Evolutionary conservation across 2,797 vertebrate species (phyloP).

Genomic region (Monodelphis domestica): DNA sequence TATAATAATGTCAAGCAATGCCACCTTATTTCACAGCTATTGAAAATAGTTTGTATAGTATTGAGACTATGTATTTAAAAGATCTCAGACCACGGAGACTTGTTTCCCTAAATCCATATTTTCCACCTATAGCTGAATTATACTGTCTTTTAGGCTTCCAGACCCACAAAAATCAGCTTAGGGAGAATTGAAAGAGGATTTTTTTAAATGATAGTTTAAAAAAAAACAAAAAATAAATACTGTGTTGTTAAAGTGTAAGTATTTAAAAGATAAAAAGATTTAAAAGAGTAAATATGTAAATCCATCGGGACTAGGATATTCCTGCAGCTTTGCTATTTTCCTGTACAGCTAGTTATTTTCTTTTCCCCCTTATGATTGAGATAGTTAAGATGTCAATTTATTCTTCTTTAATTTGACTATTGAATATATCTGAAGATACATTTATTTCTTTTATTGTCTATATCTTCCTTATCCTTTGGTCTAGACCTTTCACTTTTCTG

Average conservation of each 20-base stretch:
- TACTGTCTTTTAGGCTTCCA: neutral
- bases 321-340: neutral
- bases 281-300: too few relatives aligned
- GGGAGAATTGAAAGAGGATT: neutral
- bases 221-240: neutral
- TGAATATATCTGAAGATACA: neutral
- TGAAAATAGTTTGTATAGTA: neutral
- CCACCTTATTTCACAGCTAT: neutral
- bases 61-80: neutral
- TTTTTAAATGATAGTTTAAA: neutral
- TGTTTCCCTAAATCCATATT: neutral
- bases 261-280: too few relatives aligned
- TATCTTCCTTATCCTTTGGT: neutral
- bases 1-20: neutral
- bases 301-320: neutral
- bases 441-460: neutral
- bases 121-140: neutral
- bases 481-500: neutral
- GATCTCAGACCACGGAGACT: neutral
- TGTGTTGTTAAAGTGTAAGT: neutral
- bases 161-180: neutral
- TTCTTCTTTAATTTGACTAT: neutral
- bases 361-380: neutral
- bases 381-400: neutral
- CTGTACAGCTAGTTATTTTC: neutral